Conservation (phyloP, 2,888 invertebrate genomes). For the Pammene aurita region DNA sequence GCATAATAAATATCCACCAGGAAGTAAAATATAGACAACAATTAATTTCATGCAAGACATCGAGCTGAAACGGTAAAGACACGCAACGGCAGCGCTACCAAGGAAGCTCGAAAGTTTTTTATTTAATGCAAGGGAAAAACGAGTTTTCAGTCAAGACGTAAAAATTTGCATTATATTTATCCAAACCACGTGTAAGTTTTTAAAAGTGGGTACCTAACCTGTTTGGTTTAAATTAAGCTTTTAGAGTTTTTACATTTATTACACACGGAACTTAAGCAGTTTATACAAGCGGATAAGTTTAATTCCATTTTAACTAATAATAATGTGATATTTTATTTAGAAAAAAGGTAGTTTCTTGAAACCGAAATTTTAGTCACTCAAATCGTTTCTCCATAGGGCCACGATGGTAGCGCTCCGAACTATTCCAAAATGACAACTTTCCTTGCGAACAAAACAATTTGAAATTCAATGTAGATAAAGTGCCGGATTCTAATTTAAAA, state of each 20-base stretch:
- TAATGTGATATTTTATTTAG: too few species aligned
- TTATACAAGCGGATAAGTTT: too few species aligned
- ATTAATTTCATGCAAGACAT: constrained; percentile 59
- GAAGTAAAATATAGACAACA: constrained; percentile 59
- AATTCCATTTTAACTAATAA: too few species aligned
- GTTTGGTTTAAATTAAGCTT: too few species aligned
- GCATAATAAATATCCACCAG: constrained; percentile 53
- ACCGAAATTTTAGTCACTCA: constrained; percentile 15
- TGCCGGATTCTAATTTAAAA: too few species aligned
- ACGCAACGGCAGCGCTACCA: constrained; percentile 49
- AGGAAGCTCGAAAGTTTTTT: constrained; percentile 34
- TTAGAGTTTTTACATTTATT: too few species aligned
- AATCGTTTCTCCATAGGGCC: constrained; percentile 39
- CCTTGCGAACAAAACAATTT: constrained; percentile 52
- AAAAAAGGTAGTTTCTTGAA: not conserved
- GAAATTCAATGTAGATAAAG: constrained; percentile 49
- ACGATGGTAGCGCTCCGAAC: constrained; percentile 44
- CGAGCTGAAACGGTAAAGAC: constrained; percentile 50
- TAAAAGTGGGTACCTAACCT: too few species aligned
- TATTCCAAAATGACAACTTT: constrained; percentile 53
- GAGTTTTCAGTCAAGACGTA: too few species aligned
- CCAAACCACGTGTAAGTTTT: too few species aligned
- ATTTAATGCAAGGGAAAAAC: too few species aligned
- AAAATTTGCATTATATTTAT: too few species aligned
- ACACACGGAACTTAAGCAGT: too few species aligned